These are phyloP conservation scores for Pterobdella sp. DNA, from an alignment of 2,888 invertebrate genomes.

Conservation along the genomic window DNA sequence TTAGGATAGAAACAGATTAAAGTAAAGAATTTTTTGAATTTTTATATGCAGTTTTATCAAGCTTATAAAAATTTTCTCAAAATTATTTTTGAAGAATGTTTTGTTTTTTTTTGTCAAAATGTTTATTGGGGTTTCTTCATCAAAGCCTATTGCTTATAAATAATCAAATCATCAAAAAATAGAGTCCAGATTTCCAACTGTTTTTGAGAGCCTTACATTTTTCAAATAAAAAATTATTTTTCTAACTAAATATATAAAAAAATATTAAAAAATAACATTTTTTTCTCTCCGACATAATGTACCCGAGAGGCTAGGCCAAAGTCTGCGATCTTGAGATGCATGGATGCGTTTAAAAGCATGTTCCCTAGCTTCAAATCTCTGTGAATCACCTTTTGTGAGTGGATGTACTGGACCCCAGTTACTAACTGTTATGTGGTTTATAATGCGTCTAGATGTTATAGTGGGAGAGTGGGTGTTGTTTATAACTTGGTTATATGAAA, in stretches of 20 bases:
- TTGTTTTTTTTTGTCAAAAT: too few relatives aligned
- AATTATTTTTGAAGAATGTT: too few relatives aligned
- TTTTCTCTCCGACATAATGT: conserved; percentile 54
- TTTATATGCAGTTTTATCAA: background rate
- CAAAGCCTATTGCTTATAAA: too few relatives aligned
- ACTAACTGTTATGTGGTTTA: background rate
- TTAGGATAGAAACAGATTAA: background rate
- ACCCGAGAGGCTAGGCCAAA: conserved; percentile 58
- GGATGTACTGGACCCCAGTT: conserved; percentile 51
- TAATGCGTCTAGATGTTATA: background rate
- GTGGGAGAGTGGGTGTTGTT: background rate
- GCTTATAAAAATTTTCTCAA: too few relatives aligned
- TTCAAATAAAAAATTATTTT: too few relatives aligned
- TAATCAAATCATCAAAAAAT: too few relatives aligned
- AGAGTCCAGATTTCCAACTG: too few relatives aligned
- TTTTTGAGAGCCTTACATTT: too few relatives aligned
- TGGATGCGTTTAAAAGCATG: conserved; percentile 58
- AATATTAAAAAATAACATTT: conserved; percentile 57
- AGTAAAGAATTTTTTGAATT: background rate
- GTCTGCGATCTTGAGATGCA: conserved; percentile 60
- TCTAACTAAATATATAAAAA: too few relatives aligned
- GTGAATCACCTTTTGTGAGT: conserved; percentile 57
- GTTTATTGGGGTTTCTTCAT: too few relatives aligned
- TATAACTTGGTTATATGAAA: background rate
- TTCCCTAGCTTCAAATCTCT: conserved; percentile 60